Base-by-base conservation (phyloP, 2,797 vertebrate species). In the Tamandua tetradactyla region DNA sequence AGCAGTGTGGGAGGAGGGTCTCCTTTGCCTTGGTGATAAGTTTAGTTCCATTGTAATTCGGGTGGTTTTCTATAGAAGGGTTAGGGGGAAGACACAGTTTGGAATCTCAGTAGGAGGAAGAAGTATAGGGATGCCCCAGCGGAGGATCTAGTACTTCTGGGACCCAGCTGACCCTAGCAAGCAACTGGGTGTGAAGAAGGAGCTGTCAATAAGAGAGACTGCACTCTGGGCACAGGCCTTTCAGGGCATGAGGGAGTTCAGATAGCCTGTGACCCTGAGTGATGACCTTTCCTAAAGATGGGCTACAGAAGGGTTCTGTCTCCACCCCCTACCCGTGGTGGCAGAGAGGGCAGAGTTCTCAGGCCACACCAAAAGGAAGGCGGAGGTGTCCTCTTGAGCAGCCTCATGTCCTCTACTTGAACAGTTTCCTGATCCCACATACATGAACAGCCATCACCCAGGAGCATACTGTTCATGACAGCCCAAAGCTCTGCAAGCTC, bases 101-200 rank as follows among this genome's bases (percentile, higher is more conserved):
- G 81, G 68, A 80, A 59, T 75, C 47, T 61, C 35, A n/a, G 32
- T 62, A 85, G 42, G 59, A 75, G 30, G 92, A 52, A 82, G 35
- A 80, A 13, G 35, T 23, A 27, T 61, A 40, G 27, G 27, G 6
- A 32, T 3, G 0, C 7, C 8, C 7, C 8, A 35, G 61, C 6
- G 35, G 35, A n/a, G 27, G 32, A 80, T 11, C 35, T 55, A 25
- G 6, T 15, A 27, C 47, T 32, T 32, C 47, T 0, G 17, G 15
- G 18, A 49, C 55, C 80, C 27, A 72, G 42, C n/a, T 72, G 42
- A 37, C 2, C 68, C 22, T 0, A 13, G 55, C 72, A 68, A 61
- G 49, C 57, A 78, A 37, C 18, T n/a, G 57, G 27, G n/a, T 32
- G 5, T 37, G 75, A 42, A n/a, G 23, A 57, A 17, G 35, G 79